Conservation (phyloP, 2,888 invertebrate species). For the Tetragonula carbonaria region DNA sequence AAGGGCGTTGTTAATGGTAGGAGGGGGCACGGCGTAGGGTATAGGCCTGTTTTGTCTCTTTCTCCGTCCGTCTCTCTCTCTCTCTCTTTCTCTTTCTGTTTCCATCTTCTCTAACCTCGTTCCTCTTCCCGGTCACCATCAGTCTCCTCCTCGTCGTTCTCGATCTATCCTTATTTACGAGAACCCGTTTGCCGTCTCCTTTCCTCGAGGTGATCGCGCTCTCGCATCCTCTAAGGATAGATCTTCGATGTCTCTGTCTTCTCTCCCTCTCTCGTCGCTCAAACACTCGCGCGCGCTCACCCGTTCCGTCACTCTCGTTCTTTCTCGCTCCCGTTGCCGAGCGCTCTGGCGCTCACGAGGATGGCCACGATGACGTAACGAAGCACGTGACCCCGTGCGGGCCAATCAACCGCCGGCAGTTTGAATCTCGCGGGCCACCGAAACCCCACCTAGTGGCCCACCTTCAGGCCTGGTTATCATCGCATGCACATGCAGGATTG, state of each 20-base stretch:
- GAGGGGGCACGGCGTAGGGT: constrained; percentile 73
- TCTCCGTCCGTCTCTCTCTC: neutral
- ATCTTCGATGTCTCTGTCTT: constrained; percentile 51
- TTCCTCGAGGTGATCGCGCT: constrained; percentile 16
- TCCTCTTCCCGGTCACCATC: constrained; percentile 29
- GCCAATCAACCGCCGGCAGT: constrained; percentile 66
- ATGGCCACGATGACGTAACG: constrained; percentile 75
- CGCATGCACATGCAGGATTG: constrained; percentile 82
- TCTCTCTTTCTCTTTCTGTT: constrained; percentile 45
- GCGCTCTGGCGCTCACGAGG: constrained; percentile 63
- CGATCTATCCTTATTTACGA: constrained; percentile 60
- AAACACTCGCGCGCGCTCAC: constrained; percentile 20
- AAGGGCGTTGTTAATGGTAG: constrained; percentile 84
- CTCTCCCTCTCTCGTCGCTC: constrained; percentile 16
- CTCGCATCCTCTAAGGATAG: constrained; percentile 43
- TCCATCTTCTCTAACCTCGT: constrained; percentile 49
- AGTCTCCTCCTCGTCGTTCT: constrained; percentile 46
- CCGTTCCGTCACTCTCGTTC: constrained; percentile 11
- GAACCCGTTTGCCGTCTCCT: constrained; percentile 34
- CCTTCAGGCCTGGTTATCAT: constrained; percentile 79
- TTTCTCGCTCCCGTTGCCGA: constrained; percentile 22
- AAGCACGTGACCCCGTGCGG: constrained; percentile 66
- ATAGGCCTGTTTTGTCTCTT: constrained; percentile 44
- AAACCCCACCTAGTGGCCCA: constrained; percentile 68
- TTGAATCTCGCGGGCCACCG: constrained; percentile 76